Percentiles rank a stretch among this genome's conserved stretches.
These are phyloP conservation scores for Agonopterix alstromeriana DNA, from an alignment of 2,888 invertebrate species.

Conservation along the genomic window DNA sequence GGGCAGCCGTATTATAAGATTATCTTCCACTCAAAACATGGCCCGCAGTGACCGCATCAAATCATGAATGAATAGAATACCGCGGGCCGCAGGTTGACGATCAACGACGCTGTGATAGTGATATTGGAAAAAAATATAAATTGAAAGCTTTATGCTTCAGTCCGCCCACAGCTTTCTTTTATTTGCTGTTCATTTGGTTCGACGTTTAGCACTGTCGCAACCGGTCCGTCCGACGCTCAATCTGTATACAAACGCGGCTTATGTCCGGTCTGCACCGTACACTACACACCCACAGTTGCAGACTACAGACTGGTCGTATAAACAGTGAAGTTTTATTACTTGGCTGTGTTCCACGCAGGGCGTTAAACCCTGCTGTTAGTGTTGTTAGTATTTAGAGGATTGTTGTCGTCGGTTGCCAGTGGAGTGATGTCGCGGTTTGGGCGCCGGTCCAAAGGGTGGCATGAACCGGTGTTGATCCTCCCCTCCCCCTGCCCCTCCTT, in stretches of 20 bases:
- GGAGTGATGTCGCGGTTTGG: slow-evolving; percentile 20
- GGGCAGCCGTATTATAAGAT: too few relatives aligned
- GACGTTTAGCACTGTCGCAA: slow-evolving; percentile 14
- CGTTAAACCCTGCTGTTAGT: slow-evolving; percentile 57
- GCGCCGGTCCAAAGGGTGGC: slow-evolving; percentile 17
- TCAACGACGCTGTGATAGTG: slow-evolving; percentile 25
- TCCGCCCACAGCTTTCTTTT: slow-evolving; percentile 19
- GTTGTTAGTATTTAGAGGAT: slow-evolving; percentile 56
- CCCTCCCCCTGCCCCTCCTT: slow-evolving; percentile 4
- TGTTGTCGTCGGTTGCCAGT: slow-evolving; percentile 32
- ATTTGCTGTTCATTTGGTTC: slow-evolving; percentile 27
- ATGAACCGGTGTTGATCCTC: slow-evolving; percentile 6
- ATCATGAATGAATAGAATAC: too few relatives aligned
- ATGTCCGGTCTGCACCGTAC: slow-evolving; percentile 1
- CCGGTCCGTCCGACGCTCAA: slow-evolving; percentile 9
- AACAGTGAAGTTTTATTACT: slow-evolving; percentile 73
- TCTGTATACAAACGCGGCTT: slow-evolving; percentile 11
- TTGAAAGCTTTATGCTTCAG: slow-evolving; percentile 26
- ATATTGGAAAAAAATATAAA: slow-evolving; percentile 41
- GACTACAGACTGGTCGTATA: slow-evolving; percentile 60
- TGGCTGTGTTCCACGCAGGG: slow-evolving; percentile 72
- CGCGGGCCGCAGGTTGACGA: background rate
- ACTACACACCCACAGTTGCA: slow-evolving; percentile 51
- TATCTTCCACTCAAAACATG: too few relatives aligned
- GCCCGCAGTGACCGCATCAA: too few relatives aligned